phyloP scores from a whole-genome alignment of 2,888 invertebrate species.

The Vanessa cardui region DNA sequence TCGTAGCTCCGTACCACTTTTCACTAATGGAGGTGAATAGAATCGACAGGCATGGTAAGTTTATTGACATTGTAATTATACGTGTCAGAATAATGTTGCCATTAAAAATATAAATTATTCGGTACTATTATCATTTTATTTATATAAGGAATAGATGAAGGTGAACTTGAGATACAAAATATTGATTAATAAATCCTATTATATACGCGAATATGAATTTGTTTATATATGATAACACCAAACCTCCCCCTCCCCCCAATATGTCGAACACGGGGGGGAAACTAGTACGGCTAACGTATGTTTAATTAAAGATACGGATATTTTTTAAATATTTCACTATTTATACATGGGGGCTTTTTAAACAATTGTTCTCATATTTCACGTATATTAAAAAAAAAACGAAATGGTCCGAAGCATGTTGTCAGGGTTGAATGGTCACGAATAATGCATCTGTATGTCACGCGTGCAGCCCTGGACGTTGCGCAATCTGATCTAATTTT shows the following conservation, averaged over 20 bases:
- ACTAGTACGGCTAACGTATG: too few relatives aligned
- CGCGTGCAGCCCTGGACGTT: conserved; percentile 49
- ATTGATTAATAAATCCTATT: too few relatives aligned
- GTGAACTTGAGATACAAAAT: too few relatives aligned
- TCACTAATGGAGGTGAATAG: conserved; percentile 36
- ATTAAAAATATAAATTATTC: conserved; percentile 11
- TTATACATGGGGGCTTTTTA: neutral
- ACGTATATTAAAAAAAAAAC: neutral
- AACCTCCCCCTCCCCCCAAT: too few relatives aligned
- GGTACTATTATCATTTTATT: too few relatives aligned
- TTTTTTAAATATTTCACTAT: neutral
- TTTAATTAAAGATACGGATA: too few relatives aligned
- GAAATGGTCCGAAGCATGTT: conserved; percentile 4
- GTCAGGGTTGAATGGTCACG: conserved; percentile 55
- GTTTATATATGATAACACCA: too few relatives aligned
- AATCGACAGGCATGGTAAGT: conserved; percentile 35
- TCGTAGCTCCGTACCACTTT: conserved; percentile 41
- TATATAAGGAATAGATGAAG: too few relatives aligned
- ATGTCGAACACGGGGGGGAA: too few relatives aligned
- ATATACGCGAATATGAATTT: too few relatives aligned
- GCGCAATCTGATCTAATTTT: conserved; percentile 58
- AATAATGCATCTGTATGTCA: conserved; percentile 51
- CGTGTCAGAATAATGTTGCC: conserved; percentile 24
- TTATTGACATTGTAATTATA: conserved; percentile 36
- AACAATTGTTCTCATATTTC: neutral